Evolutionary conservation across 2,797 vertebrate genomes (phyloP).

Genomic region (Chiloscyllium punctatum): DNA sequence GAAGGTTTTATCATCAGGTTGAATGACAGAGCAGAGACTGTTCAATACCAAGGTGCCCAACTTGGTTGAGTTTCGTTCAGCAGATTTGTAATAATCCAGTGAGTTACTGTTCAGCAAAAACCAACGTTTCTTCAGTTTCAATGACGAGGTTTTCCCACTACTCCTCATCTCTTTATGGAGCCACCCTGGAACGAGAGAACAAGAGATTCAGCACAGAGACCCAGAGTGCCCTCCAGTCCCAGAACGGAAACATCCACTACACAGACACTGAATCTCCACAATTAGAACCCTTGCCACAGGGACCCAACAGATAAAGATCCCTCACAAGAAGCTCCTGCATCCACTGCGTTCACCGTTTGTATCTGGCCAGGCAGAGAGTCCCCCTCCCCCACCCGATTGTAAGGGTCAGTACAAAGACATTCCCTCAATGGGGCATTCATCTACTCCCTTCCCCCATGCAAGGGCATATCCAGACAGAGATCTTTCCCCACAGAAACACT

Average conservation of each 20-base stretch:
- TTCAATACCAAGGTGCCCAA: slow-evolving; percentile 85
- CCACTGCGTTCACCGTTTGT: background rate
- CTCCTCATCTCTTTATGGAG: slow-evolving; percentile 83
- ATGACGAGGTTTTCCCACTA: slow-evolving; percentile 71
- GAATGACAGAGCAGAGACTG: slow-evolving; percentile 80
- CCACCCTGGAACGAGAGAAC: slow-evolving; percentile 59
- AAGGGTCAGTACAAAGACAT: too few relatives aligned
- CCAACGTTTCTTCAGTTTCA: slow-evolving; percentile 90
- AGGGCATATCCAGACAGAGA: too few relatives aligned
- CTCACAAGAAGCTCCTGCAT: background rate
- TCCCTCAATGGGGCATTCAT: too few relatives aligned
- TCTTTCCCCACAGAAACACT: too few relatives aligned
- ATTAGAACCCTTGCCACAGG: too few relatives aligned
- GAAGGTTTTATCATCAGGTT: slow-evolving; percentile 81
- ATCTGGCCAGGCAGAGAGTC: too few relatives aligned
- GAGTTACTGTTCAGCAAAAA: slow-evolving; percentile 82
- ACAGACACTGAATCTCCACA: background rate
- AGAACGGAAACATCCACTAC: background rate
- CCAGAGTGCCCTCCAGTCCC: background rate
- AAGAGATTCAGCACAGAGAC: background rate
- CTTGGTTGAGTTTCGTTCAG: slow-evolving; percentile 74
- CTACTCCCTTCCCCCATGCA: too few relatives aligned
- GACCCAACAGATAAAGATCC: too few relatives aligned
- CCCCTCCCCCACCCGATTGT: too few relatives aligned
- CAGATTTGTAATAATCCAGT: slow-evolving; percentile 83